Conservation (phyloP, 2,113 vertebrate genomes). For the Rhea americana region DNA sequence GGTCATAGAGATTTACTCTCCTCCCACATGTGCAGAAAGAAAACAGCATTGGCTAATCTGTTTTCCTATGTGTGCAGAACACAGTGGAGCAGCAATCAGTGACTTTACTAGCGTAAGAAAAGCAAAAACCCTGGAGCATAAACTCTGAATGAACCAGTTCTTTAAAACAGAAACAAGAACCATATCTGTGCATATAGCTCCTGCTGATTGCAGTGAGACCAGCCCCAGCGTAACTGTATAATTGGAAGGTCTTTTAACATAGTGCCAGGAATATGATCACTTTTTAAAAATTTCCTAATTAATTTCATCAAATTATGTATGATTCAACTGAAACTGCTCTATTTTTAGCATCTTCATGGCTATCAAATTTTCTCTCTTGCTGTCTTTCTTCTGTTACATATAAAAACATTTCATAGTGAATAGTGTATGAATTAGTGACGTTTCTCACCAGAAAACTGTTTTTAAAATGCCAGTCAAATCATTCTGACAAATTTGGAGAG, state of each 20-base stretch:
- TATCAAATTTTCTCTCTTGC: neutral
- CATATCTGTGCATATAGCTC: neutral
- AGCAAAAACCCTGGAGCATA: neutral
- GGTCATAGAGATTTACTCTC: slow-evolving; percentile 50
- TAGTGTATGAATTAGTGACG: neutral
- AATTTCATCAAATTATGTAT: neutral
- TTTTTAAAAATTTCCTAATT: neutral
- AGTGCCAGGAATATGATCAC: neutral
- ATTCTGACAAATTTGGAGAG: neutral
- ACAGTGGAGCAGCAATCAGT: neutral
- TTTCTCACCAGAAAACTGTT: neutral
- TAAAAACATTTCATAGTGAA: neutral
- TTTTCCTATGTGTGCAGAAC: slow-evolving; percentile 10
- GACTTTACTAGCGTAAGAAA: neutral
- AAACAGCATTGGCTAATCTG: slow-evolving; percentile 17
- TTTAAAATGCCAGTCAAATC: neutral
- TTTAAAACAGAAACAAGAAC: neutral
- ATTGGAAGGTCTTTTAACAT: neutral
- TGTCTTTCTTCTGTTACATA: neutral
- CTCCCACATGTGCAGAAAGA: slow-evolving; percentile 25
- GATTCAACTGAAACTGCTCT: neutral
- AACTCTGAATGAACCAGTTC: neutral
- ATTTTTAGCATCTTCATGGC: neutral
- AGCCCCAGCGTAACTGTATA: neutral
- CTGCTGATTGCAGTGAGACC: neutral